Evolutionary conservation across 2,113 vertebrate genomes (phyloP).

Genomic region (Silurus meridionalis): DNA sequence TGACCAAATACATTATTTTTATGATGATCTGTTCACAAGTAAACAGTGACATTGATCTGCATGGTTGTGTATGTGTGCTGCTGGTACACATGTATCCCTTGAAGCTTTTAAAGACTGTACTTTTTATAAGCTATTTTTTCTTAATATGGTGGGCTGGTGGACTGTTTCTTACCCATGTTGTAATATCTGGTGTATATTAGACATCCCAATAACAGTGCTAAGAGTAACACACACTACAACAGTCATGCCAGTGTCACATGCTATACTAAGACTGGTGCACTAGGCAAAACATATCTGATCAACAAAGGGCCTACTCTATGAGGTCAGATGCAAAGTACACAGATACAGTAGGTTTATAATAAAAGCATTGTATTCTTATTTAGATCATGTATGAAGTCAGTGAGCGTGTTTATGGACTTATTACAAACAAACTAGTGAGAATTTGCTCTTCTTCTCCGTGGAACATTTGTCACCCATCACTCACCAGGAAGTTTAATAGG

Average conservation of each 20-base stretch:
- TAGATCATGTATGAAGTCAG: not conserved
- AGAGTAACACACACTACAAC: not conserved
- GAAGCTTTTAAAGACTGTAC: not conserved
- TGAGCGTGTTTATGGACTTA: not conserved
- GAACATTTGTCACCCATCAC: not conserved
- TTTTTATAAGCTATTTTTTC: not conserved
- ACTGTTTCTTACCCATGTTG: not conserved
- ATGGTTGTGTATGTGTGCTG: not conserved
- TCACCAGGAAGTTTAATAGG: not conserved
- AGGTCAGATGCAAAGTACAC: not conserved
- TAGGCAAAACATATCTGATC: not conserved
- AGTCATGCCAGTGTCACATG: not conserved
- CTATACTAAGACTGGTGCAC: not conserved
- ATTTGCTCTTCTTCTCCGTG: not conserved
- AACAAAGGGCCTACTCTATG: not conserved
- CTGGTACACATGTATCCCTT: not conserved
- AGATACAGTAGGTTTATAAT: not conserved
- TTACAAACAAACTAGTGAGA: not conserved
- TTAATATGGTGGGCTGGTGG: not conserved
- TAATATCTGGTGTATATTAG: not conserved
- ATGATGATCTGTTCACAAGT: not conserved
- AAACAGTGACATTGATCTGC: not conserved
- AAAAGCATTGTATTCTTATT: not conserved
- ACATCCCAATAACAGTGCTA: not conserved
- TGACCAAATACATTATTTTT: not conserved